Evolutionary conservation across 1,140 invertebrate species (phyloP), one percentile per base, ranked within the genome.

Genomic region (Hetaerina americana): DNA sequence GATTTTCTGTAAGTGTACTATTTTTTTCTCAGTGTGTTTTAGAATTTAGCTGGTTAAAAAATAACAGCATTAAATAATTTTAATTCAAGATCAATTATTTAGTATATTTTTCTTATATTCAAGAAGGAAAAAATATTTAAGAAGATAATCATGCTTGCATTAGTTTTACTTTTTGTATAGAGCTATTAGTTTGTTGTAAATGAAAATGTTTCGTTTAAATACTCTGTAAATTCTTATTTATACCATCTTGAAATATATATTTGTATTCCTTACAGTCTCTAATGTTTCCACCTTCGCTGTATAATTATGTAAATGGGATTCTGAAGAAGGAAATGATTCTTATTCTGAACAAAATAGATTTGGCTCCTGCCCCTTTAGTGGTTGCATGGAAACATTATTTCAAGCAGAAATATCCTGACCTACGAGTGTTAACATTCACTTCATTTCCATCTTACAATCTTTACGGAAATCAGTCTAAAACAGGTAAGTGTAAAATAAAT

Each of bases 271-370:
- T 82, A 67, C 77, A 89, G 85, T 85, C 85, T 15, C 78, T 91
- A 76, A 91, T 95, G 86, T 96, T 98, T 80, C 94, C 95, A 0
- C 94, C 95, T 0, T 91, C 91, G 26, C 82, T 98, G 0, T 97
- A 96, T 77, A 78, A 90, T 25, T 90, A 94, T 79, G 85, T 96
- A 6, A 87, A 88, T 0, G 83, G 89, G 5, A 84, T 86, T 15
- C 80, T 94, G 25, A 86, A 89, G 5, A 95, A 95, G 80, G 84
- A 90, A 31, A 89, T 96, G 79, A 92, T 98, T 73, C 77, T 97
- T 28, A 87, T 97, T 0, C 82, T 97, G 15, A 97, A 98, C 78
- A 98, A 98, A 84, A 89, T 96, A 68, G 96, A 98, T 83, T 81
- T 98, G 71, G 91, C 90, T 10, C 89, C 93, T 22, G 84, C 93